Evolutionary conservation across 2,113 vertebrate genomes (phyloP).

Genomic region (Caranx melampygus): DNA sequence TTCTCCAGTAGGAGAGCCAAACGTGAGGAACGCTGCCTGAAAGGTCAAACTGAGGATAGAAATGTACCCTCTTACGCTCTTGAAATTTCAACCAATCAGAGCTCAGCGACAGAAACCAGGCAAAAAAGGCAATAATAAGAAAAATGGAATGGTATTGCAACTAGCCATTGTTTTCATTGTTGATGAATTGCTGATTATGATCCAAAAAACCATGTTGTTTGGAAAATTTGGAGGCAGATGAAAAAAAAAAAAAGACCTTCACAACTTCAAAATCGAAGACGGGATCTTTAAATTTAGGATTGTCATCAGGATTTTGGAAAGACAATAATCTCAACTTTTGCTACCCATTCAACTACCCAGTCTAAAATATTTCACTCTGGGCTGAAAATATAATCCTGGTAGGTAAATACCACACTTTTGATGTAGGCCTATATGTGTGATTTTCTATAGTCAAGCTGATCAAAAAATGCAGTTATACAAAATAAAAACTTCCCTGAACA

Average conservation of each 20-base stretch:
- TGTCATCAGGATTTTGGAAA: too few species aligned
- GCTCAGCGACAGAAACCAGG: neutral
- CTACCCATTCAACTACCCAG: neutral
- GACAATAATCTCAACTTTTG: neutral
- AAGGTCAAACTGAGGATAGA: fast-evolving
- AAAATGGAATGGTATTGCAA: neutral
- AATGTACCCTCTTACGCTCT: fast-evolving
- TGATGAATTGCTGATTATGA: neutral
- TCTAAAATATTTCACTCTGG: neutral
- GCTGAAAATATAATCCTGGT: neutral
- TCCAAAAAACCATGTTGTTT: neutral
- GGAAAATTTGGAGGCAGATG: neutral
- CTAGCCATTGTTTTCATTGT: neutral
- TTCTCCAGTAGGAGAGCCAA: fast-evolving
- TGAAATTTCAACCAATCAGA: slow-evolving; percentile 48
- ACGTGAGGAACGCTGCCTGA: neutral
- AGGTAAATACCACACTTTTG: neutral
- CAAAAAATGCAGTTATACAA: neutral
- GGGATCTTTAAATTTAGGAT: too few species aligned
- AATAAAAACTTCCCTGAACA: neutral
- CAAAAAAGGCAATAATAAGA: neutral
- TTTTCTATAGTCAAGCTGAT: too few species aligned
- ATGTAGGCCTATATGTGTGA: neutral
- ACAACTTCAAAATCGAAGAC: neutral
- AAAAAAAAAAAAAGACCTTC: neutral